A percentile compares a stretch with the other conserved stretches of the same genome.
phyloP scores from a whole-genome alignment of 2,888 invertebrate genomes.

The Rhagium mordax region DNA sequence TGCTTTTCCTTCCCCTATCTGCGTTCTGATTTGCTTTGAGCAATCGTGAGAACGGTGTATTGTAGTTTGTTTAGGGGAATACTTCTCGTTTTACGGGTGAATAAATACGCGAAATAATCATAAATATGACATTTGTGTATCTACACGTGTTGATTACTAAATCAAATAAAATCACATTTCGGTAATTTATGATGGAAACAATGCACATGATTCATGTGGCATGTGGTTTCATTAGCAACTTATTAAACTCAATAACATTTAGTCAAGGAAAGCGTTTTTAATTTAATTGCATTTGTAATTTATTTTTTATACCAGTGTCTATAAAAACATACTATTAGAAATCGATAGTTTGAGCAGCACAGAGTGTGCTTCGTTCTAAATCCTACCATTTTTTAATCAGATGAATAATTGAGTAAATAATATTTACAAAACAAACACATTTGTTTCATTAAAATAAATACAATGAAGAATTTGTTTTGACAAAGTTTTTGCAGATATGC shows the following conservation, averaged over 20 bases:
- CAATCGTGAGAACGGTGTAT: background rate
- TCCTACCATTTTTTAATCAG: no score
- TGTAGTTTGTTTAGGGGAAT: slow-evolving; percentile 9
- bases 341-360: no score
- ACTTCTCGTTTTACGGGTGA: slow-evolving; percentile 23
- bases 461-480: no score
- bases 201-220: slow-evolving; percentile 7
- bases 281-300: background rate
- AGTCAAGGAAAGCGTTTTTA: background rate
- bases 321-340: no score
- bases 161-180: slow-evolving; percentile 23
- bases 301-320: background rate
- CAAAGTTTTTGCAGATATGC: no score
- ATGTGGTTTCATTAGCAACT: slow-evolving; percentile 18
- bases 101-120: slow-evolving; percentile 10
- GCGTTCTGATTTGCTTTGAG: background rate
- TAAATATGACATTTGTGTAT: background rate
- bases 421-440: no score
- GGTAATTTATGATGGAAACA: slow-evolving; percentile 24
- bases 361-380: no score
- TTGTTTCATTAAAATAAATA: no score
- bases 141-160: slow-evolving; percentile 15
- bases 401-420: no score
- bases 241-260: background rate
- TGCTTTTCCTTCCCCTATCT: background rate